Evolutionary conservation across 2,113 vertebrate genomes (phyloP), one percentile per base, ranked within the genome.

Genomic region (Tapirus terrestris): DNA sequence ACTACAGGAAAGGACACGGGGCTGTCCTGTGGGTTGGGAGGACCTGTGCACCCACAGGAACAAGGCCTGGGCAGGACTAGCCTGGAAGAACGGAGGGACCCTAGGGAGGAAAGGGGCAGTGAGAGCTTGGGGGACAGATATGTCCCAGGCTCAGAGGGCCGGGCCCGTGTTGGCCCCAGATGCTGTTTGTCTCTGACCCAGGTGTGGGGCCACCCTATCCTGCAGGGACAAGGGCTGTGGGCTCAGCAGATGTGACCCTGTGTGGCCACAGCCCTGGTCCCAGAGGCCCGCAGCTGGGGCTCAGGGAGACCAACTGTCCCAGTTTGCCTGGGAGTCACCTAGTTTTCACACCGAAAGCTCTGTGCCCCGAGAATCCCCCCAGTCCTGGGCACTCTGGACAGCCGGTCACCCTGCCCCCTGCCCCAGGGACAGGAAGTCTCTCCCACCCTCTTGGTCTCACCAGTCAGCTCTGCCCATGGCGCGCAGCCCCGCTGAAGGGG

Each of bases 31-130:
- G 16, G n/a, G 43, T 31, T 89, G 85, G 76, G 51, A 75, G 67
- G 27, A 9, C n/a, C 16, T 36, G 58, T 2, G 4, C 1, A 3
- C 43, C 18, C 33, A 1, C 3, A n/a, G 20, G 73, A 39, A 8
- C 79, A 36, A 16, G 29, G n/a, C 61, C 5, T 0, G n/a, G 20
- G 2, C 33, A 21, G 65, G 6, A 29, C 23, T 12, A 8, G 13
- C 36, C 51, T 45, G 51, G 48, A n/a, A 56, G 23, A 61, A 6
- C 2, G 21, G 14, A 80, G 63, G n/a, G 68, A n/a, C 20, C 29
- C 21, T 3, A 12, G 17, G 20, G n/a, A 3, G 5, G 12, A 21
- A 70, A 76, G 27, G 20, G 36, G 33, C 51, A 39, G 2, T 5
- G 18, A 82, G 75, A 31, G 13, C 70, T 36, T 48, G 13, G 3